Percentiles rank a stretch among this genome's conserved stretches.
phyloP scores from a whole-genome alignment of 2,888 invertebrate genomes.

The Drosophila fungiperda region DNA sequence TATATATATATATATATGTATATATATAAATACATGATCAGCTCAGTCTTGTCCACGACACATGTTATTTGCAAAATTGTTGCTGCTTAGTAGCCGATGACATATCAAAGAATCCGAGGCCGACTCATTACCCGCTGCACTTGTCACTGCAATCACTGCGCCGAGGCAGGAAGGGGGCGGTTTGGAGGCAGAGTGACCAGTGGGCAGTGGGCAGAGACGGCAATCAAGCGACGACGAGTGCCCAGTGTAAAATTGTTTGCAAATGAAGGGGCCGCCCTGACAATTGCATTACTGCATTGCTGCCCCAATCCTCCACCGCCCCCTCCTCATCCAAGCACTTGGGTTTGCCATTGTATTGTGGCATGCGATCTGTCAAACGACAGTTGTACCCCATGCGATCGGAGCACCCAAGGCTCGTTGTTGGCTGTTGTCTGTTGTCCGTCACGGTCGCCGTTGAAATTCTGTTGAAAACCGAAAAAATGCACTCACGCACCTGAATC shows the following conservation, averaged over 20 bases:
- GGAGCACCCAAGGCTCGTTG: slow-evolving; percentile 52
- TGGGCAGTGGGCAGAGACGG: slow-evolving; percentile 16
- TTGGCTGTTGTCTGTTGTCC: slow-evolving; percentile 17
- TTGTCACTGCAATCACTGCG: slow-evolving; percentile 47
- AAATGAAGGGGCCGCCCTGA: slow-evolving; percentile 46
- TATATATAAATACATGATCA: slow-evolving; percentile 7
- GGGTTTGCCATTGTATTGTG: slow-evolving; percentile 26
- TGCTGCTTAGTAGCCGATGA: slow-evolving; percentile 17
- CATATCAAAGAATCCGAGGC: slow-evolving; percentile 42
- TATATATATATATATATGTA: background rate
- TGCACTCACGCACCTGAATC: slow-evolving; percentile 80
- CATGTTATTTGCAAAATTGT: slow-evolving; percentile 55
- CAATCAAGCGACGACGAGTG: slow-evolving; percentile 15
- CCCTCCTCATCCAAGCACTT: slow-evolving; percentile 5
- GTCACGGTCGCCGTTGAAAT: slow-evolving; percentile 64
- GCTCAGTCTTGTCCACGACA: slow-evolving; percentile 21
- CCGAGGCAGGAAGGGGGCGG: background rate
- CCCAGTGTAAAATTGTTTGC: slow-evolving; percentile 25
- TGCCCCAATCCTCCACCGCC: slow-evolving; percentile 2
- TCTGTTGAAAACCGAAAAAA: slow-evolving; percentile 75
- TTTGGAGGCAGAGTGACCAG: background rate
- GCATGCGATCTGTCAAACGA: slow-evolving; percentile 69
- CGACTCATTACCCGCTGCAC: slow-evolving; percentile 51
- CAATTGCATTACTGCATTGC: slow-evolving; percentile 35
- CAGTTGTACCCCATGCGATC: slow-evolving; percentile 23